phyloP scores from a whole-genome alignment of 2,888 invertebrate genomes.

The Andricus quercusramuli region DNA sequence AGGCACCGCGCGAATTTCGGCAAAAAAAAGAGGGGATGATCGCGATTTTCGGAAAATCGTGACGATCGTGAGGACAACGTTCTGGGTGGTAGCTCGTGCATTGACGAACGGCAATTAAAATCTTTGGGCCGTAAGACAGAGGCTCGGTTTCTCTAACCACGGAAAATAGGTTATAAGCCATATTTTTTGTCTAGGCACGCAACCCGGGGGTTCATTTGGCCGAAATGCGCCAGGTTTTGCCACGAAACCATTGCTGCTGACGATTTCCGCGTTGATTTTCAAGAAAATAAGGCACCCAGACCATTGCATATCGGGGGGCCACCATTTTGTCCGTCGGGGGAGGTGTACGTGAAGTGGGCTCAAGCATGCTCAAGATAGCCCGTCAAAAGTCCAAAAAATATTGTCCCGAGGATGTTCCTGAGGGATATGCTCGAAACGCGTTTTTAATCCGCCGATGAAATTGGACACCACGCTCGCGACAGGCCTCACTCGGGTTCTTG shows the following conservation, averaged over 20 bases:
- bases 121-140: slow-evolving; percentile 65
- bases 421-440: not conserved
- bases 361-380: slow-evolving; percentile 75
- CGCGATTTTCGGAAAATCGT: slow-evolving; percentile 56
- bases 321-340: slow-evolving; percentile 80
- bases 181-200: slow-evolving; percentile 45
- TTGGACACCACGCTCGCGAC: slow-evolving; percentile 42
- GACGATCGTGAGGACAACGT: slow-evolving; percentile 43
- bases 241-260: slow-evolving; percentile 48
- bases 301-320: slow-evolving; percentile 75
- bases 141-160: slow-evolving; percentile 61
- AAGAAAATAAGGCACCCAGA: slow-evolving; percentile 70
- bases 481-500: slow-evolving; percentile 59
- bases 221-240: slow-evolving; percentile 53
- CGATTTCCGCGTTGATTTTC: slow-evolving; percentile 61
- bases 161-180: slow-evolving; percentile 72
- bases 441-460: slow-evolving; percentile 6
- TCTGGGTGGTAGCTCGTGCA: slow-evolving; percentile 59
- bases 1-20: slow-evolving; percentile 54
- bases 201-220: slow-evolving; percentile 43
- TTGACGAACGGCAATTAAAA: slow-evolving; percentile 69
- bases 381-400: slow-evolving; percentile 68
- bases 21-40: slow-evolving; percentile 22
- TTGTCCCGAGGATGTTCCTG: slow-evolving; percentile 3
- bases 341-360: slow-evolving; percentile 78